These are phyloP conservation scores for Drosophila santomea DNA, from an alignment of 1,140 invertebrate species.

Conservation along the genomic window DNA sequence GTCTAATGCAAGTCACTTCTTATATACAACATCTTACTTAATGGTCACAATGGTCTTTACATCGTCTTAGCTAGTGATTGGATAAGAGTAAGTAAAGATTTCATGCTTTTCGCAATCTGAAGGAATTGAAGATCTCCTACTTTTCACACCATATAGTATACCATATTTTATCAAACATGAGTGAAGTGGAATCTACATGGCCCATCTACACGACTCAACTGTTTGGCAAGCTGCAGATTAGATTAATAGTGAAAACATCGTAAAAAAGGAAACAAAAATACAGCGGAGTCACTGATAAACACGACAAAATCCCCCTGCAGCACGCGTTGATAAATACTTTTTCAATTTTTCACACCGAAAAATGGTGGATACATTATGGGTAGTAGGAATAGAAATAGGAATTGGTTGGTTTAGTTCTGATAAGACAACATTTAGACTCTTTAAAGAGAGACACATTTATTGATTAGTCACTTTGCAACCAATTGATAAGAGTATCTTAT, in stretches of 20 bases:
- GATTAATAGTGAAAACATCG: slow-evolving; percentile 55
- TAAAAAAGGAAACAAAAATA: slow-evolving; percentile 46
- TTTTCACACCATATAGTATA: slow-evolving; percentile 12
- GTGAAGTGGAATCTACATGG: slow-evolving; percentile 10
- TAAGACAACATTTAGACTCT: too few species aligned
- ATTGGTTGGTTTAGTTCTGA: not conserved
- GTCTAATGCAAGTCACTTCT: too few species aligned
- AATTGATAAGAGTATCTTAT: not conserved
- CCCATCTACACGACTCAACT: slow-evolving; percentile 36
- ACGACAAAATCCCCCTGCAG: slow-evolving; percentile 7
- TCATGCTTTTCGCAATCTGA: not conserved
- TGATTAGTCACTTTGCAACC: not conserved
- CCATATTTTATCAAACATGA: slow-evolving; percentile 15
- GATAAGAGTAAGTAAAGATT: not conserved
- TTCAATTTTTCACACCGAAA: not conserved
- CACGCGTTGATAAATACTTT: not conserved
- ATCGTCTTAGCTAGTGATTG: not conserved
- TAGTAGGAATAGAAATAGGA: not conserved
- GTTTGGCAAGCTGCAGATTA: slow-evolving; percentile 49
- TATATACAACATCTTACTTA: too few species aligned
- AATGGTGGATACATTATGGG: not conserved
- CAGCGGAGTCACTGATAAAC: slow-evolving; percentile 37
- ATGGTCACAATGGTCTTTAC: not conserved
- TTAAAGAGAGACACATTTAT: too few species aligned
- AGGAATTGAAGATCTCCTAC: not conserved